A percentile compares a stretch with the other conserved stretches of the same genome.
phyloP scores from a whole-genome alignment of 2,113 vertebrate genomes.

The Strix uralensis region DNA sequence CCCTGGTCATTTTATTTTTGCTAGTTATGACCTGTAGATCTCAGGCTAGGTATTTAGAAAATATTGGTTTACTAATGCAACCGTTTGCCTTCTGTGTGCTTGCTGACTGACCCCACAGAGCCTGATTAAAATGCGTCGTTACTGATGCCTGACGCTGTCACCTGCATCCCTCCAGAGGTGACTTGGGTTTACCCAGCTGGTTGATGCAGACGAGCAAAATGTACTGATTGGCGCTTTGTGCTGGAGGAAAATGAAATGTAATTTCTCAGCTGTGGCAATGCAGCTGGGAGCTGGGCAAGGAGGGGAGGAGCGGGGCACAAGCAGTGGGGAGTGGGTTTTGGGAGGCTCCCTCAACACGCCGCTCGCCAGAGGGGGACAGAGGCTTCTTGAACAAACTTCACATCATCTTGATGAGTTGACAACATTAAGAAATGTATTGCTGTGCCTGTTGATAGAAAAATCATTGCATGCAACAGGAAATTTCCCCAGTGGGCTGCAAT shows the following conservation, averaged over 20 bases:
- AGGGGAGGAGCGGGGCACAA: not conserved
- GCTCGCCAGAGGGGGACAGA: not conserved
- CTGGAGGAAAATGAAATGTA: not conserved
- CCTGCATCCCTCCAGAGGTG: not conserved
- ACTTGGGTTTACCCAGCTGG: not conserved
- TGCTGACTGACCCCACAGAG: not conserved
- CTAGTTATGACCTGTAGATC: not conserved
- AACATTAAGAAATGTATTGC: not conserved
- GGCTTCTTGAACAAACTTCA: not conserved
- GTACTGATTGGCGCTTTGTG: not conserved
- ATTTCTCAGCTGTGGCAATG: not conserved
- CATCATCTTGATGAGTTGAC: not conserved
- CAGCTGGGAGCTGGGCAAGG: not conserved
- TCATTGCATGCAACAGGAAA: not conserved
- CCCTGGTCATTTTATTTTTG: not conserved
- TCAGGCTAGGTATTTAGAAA: not conserved
- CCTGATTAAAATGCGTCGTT: not conserved
- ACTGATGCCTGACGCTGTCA: not conserved
- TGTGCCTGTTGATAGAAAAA: constrained; percentile 12
- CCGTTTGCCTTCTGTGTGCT: not conserved
- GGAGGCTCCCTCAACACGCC: not conserved
- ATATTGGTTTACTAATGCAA: not conserved
- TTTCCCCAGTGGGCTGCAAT: not conserved
- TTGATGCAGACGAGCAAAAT: not conserved
- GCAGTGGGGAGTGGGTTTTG: not conserved